These are phyloP conservation scores for Hydrolagus affinis DNA, from an alignment of 2,113 vertebrate genomes.

Conservation along the genomic window DNA sequence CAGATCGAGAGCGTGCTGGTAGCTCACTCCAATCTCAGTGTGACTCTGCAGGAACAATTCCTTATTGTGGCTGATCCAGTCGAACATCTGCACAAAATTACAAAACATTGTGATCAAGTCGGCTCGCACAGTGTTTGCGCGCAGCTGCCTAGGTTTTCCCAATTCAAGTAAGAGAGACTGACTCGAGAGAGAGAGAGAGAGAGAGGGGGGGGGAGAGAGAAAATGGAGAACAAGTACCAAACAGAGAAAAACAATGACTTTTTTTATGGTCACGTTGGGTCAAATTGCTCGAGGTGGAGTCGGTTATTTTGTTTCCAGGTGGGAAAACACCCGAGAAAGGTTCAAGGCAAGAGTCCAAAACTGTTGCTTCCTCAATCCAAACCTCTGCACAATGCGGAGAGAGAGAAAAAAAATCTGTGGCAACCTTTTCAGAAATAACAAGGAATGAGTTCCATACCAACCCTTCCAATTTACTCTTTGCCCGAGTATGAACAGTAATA, in stretches of 20 bases:
- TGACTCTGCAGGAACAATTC: constrained; percentile 93
- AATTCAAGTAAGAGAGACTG: constrained; percentile 11
- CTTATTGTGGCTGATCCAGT: constrained; percentile 99
- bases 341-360: neutral
- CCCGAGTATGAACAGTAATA: no score
- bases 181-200: constrained; percentile 20
- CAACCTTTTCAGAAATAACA: neutral
- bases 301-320: no score
- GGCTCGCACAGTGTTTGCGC: neutral
- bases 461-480: no score
- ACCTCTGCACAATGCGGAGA: neutral
- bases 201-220: constrained; percentile 34
- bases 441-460: neutral
- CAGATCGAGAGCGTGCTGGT: constrained; percentile 90
- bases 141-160: neutral
- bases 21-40: constrained; percentile 88
- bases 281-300: neutral
- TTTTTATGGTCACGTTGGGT: no score
- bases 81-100: constrained; percentile 76
- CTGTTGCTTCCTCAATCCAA: neutral
- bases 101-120: neutral
- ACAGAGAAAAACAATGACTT: neutral
- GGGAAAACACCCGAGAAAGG: neutral
- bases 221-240: constrained; percentile 9
- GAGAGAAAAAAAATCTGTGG: neutral